A percentile compares a stretch with the other conserved stretches of the same genome.
These are phyloP conservation scores for Oryzias javanicus DNA, from an alignment of 2,113 vertebrate genomes.

Conservation along the genomic window DNA sequence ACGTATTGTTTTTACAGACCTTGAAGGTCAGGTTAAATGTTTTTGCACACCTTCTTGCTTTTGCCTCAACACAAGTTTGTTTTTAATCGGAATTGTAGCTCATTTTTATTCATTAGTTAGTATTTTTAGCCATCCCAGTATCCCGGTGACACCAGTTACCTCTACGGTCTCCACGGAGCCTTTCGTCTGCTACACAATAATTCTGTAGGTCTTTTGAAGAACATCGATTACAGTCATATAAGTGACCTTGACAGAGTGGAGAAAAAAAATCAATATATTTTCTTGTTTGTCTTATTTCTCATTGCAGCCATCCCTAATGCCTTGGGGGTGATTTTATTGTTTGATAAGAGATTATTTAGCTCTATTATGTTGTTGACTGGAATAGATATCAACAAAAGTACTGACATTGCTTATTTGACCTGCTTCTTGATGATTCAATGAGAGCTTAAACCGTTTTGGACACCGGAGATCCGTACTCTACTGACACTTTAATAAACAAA, in stretches of 20 bases:
- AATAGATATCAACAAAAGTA: slow-evolving; percentile 37
- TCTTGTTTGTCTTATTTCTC: slow-evolving; percentile 10
- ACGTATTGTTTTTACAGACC: too few relatives aligned
- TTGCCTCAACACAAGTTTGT: too few relatives aligned
- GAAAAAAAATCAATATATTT: slow-evolving; percentile 55
- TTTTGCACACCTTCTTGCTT: too few relatives aligned
- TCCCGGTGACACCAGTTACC: too few relatives aligned
- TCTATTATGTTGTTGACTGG: slow-evolving; percentile 48
- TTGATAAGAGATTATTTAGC: slow-evolving; percentile 44
- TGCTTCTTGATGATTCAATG: background rate
- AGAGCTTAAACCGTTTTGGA: too few relatives aligned
- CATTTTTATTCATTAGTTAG: too few relatives aligned
- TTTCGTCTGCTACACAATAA: slow-evolving; percentile 33
- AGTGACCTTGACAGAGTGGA: slow-evolving; percentile 59
- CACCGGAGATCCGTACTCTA: too few relatives aligned
- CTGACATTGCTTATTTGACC: background rate
- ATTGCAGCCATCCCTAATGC: slow-evolving; percentile 26
- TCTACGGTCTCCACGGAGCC: slow-evolving; percentile 1
- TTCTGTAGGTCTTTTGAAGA: slow-evolving; percentile 46
- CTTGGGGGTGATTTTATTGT: slow-evolving; percentile 19
- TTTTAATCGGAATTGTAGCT: too few relatives aligned
- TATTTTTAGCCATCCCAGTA: too few relatives aligned
- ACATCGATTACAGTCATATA: slow-evolving; percentile 62
- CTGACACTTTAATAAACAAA: too few relatives aligned
- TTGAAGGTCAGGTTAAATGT: too few relatives aligned